A percentile compares a stretch with the other conserved stretches of the same genome.
Evolutionary conservation across 2,888 invertebrate species (phyloP).

Genomic region (Polietes domitor): DNA sequence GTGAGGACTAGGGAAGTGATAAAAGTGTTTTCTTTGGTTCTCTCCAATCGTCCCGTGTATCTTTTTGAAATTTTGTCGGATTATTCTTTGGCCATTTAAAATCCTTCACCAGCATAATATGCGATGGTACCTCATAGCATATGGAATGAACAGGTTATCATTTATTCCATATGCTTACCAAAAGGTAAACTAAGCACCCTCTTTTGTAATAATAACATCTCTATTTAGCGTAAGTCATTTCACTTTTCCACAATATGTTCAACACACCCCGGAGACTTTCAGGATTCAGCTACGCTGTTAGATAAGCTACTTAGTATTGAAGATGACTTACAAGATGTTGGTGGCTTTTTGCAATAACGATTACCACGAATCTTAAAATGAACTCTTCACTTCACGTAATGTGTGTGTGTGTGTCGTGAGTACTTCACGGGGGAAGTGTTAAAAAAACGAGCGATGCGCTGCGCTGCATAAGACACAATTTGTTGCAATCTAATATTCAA

Average conservation of each 20-base stretch:
- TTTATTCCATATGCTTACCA: too few species aligned
- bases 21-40: too few species aligned
- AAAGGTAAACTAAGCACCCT: too few species aligned
- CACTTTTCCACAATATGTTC: too few species aligned
- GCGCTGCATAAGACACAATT: background rate
- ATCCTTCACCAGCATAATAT: too few species aligned
- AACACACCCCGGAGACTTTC: background rate
- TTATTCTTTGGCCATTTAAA: too few species aligned
- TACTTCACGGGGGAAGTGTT: background rate
- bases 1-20: background rate
- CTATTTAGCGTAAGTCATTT: too few species aligned
- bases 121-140: too few species aligned
- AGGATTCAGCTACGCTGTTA: background rate
- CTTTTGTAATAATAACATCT: too few species aligned
- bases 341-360: slow-evolving; percentile 10
- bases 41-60: too few species aligned
- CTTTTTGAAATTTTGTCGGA: too few species aligned
- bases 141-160: too few species aligned
- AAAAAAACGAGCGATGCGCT: background rate
- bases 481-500: slow-evolving; percentile 17
- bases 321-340: background rate
- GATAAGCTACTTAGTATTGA: slow-evolving; percentile 22
- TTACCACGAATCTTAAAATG: background rate
- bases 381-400: slow-evolving; percentile 3
- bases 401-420: background rate